Evolutionary conservation across 2,113 vertebrate genomes (phyloP).

Genomic region (Etheostoma spectabile): DNA sequence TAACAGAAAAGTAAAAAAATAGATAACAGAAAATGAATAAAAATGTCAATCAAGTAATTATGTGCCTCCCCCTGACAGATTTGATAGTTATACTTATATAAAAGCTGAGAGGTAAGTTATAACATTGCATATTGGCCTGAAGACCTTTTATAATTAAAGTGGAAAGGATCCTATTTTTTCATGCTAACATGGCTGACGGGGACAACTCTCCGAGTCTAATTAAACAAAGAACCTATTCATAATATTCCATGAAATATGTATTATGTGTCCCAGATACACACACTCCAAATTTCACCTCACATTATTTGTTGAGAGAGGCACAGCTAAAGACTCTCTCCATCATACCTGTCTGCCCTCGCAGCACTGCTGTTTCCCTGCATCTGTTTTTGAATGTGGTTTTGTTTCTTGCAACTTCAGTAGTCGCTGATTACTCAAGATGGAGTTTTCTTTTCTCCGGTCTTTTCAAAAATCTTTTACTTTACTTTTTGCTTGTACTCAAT

Average conservation of each 20-base stretch:
- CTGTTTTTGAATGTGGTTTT: not conserved
- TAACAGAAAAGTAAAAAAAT: no score
- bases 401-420: slow-evolving; percentile 4
- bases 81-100: slow-evolving; percentile 52
- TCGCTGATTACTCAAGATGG: not conserved
- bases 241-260: slow-evolving; percentile 74
- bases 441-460: not conserved
- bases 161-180: slow-evolving; percentile 74
- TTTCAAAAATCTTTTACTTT: not conserved
- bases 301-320: slow-evolving; percentile 45
- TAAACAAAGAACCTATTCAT: slow-evolving; percentile 79
- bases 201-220: slow-evolving; percentile 73
- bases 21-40: slow-evolving; percentile 15
- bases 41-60: slow-evolving; percentile 53
- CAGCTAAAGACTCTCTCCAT: slow-evolving; percentile 25
- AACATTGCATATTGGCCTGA: slow-evolving; percentile 61
- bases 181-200: slow-evolving; percentile 79
- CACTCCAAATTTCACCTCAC: slow-evolving; percentile 50
- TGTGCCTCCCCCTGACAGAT: slow-evolving; percentile 43
- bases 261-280: slow-evolving; percentile 64
- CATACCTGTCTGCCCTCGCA: slow-evolving; percentile 34
- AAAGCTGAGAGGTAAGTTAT: slow-evolving; percentile 73
- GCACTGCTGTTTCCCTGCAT: not conserved
- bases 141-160: slow-evolving; percentile 84
- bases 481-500: not conserved